These are phyloP conservation scores for Exephanes ischioxanthus DNA, from an alignment of 2,888 invertebrate genomes.

Conservation along the genomic window DNA sequence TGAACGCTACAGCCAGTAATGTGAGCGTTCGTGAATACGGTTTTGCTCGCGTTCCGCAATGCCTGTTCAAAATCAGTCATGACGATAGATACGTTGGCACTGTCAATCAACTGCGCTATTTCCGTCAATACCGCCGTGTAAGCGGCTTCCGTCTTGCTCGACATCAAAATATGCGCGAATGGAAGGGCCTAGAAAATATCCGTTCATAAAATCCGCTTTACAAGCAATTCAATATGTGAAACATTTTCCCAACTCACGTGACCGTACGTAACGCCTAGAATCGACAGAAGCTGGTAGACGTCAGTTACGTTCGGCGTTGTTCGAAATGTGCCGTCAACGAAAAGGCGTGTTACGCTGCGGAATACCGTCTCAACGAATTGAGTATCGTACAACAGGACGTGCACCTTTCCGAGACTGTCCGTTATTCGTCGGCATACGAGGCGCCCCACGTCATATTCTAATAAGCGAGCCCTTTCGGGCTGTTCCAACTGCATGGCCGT, in stretches of 20 bases:
- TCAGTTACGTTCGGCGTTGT: conserved; percentile 28
- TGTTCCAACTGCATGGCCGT: conserved; percentile 26
- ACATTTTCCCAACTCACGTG: conserved; percentile 22
- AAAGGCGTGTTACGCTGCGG: conserved; percentile 24
- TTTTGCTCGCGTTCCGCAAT: conserved; percentile 25
- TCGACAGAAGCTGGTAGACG: conserved; percentile 16
- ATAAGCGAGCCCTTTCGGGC: conserved; percentile 23
- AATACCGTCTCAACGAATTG: conserved; percentile 22
- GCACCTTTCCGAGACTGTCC: conserved; percentile 14
- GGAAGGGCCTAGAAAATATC: too few species aligned
- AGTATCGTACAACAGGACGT: conserved; percentile 40
- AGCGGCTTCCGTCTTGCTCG: too few species aligned
- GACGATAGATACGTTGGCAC: not conserved
- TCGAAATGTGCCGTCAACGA: conserved; percentile 56
- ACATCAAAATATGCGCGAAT: not conserved
- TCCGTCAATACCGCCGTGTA: too few species aligned
- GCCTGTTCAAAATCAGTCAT: conserved; percentile 45
- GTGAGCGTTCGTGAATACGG: not conserved
- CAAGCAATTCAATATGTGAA: too few species aligned
- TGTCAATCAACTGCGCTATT: not conserved
- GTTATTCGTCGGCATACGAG: not conserved
- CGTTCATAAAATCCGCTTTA: too few species aligned
- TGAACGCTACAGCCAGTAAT: conserved; percentile 38
- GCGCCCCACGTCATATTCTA: conserved; percentile 21
- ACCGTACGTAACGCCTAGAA: conserved; percentile 45